Evolutionary conservation across 2,113 vertebrate species (phyloP), one percentile per base, ranked within the genome.

Genomic region (Narcine bancroftii): DNA sequence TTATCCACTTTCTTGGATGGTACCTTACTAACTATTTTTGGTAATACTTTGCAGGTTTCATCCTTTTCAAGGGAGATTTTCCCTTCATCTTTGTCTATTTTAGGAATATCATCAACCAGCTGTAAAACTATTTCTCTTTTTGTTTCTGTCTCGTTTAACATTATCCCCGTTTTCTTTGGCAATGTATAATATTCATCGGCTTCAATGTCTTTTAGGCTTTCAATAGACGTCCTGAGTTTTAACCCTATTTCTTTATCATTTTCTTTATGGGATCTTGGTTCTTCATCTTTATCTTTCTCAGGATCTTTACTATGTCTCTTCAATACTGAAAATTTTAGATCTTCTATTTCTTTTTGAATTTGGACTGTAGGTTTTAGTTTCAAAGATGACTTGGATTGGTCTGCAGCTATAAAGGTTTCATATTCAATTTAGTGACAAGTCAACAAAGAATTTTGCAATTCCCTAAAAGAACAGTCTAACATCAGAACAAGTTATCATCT

Each of bases 341-440:
- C 94, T 92, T 95, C 94, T 92, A 97, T 95, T 73, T 95, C 93
- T 92, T 93, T 65, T 56, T 93, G 93, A 77, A 95, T 95, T 95
- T 95, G 96, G 95, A 53, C 94, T 95, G 96, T 97, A 92, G 93
- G 94, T 93, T 95, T 96, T 96, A 95, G 92, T 95, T 93, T 87
- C 94, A 94, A n/a, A 73, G 94, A 73, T 92, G 85, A 93, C 93
- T 93, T 95, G 93, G 93, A 93, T 72, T 95, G 96, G 95, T 96
- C 95, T 95, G 94, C 95, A 95, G 93, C 94, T 95, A 96, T 94
- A 96, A 96, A 96, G 92, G 93, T 96, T 95, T 95, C 93, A 95
- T 71, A 95, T 94, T 95, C 94, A 94, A 96, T 93, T 95, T 92
- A 95, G 89, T 96, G 77, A 94, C 92, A 93, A 29, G 93, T 87